Evolutionary conservation across 2,888 invertebrate genomes (phyloP).

Genomic region (Germaria angustata): DNA sequence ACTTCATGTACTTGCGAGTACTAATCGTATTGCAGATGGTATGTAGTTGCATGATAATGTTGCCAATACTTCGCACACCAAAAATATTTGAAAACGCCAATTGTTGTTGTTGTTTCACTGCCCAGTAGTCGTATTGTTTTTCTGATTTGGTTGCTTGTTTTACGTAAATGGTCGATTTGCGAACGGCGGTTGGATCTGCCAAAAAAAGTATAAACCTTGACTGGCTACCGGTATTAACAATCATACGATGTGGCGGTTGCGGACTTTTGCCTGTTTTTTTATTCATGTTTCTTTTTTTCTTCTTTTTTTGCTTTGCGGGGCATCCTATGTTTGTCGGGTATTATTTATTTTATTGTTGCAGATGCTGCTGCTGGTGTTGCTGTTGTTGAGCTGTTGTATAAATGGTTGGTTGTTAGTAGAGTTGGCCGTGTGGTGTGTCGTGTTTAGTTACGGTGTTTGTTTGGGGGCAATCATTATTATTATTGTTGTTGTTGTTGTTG

Average conservation of each 20-base stretch:
- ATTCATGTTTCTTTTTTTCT: conserved; percentile 13
- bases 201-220: conserved; percentile 36
- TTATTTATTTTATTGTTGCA: conserved; percentile 28
- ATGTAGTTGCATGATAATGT: conserved; percentile 30
- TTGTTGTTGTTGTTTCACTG: conserved; percentile 30
- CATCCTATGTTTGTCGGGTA: conserved; percentile 3
- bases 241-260: conserved; percentile 13
- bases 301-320: not conserved
- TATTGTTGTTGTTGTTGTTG: not conserved
- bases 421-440: conserved; percentile 18
- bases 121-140: conserved; percentile 27
- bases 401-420: not conserved
- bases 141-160: conserved; percentile 21
- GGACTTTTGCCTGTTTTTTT: conserved; percentile 33
- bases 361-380: conserved; percentile 13
- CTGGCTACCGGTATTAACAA: conserved; percentile 63
- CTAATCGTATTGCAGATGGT: conserved; percentile 4
- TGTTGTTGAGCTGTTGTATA: conserved; percentile 15
- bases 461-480: conserved; percentile 28
- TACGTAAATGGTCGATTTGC: conserved; percentile 32
- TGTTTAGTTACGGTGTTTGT: conserved; percentile 45
- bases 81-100: conserved; percentile 60
- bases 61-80: conserved; percentile 23
- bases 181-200: conserved; percentile 4
- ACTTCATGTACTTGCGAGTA: not conserved